phyloP scores from a whole-genome alignment of 2,888 invertebrate species.

The Amblyjoppa proteus region DNA sequence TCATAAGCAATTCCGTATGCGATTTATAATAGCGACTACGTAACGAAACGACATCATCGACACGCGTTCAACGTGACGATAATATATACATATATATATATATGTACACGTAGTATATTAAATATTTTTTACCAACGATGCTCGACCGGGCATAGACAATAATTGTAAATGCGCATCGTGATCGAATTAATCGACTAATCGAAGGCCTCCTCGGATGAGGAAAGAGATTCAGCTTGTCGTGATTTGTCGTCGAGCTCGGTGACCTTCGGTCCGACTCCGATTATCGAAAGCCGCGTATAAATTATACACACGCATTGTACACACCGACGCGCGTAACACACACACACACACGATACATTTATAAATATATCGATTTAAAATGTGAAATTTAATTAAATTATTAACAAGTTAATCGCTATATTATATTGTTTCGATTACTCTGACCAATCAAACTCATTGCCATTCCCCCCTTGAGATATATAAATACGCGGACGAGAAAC shows the following conservation, averaged over 20 bases:
- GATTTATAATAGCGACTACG: slow-evolving; percentile 34
- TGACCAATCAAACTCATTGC: slow-evolving; percentile 65
- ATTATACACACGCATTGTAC: slow-evolving; percentile 73
- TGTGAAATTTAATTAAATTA: slow-evolving; percentile 61
- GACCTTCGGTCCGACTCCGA: neutral
- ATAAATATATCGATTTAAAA: slow-evolving; percentile 59
- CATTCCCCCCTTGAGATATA: slow-evolving; percentile 49
- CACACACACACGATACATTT: slow-evolving; percentile 5
- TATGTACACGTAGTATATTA: slow-evolving; percentile 40
- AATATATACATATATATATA: neutral
- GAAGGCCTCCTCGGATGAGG: slow-evolving; percentile 60
- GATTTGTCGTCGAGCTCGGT: slow-evolving; percentile 43
- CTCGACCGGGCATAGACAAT: slow-evolving; percentile 19
- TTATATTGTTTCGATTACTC: slow-evolving; percentile 53
- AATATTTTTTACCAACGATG: slow-evolving; percentile 52
- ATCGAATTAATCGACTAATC: slow-evolving; percentile 74
- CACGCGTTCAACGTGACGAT: slow-evolving; percentile 25
- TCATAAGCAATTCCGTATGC: slow-evolving; percentile 76
- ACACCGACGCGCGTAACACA: slow-evolving; percentile 41
- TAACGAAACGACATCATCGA: slow-evolving; percentile 16
- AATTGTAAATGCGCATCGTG: slow-evolving; percentile 66
- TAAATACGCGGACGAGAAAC: slow-evolving; percentile 38
- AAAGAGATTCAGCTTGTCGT: slow-evolving; percentile 60
- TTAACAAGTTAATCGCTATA: slow-evolving; percentile 56
- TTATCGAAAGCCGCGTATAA: slow-evolving; percentile 66